Base-by-base conservation (phyloP, 2,888 invertebrate species). In the Cactoblastis cactorum region DNA sequence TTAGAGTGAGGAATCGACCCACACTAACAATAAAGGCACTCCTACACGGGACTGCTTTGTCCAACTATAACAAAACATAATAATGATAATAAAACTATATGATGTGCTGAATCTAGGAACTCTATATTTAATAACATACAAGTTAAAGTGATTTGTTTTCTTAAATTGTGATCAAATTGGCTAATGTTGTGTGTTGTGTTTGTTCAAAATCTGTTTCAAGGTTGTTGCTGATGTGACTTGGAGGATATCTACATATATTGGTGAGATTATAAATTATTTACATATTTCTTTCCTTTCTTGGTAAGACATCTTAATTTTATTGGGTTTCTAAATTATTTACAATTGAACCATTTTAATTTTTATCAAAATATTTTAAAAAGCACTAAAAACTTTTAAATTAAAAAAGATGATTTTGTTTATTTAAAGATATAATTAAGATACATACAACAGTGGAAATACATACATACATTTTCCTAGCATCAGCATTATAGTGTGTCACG, bases 21-120 rank as follows among this genome's bases (percentile, higher is more conserved):
- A 89, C 88, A 85, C 85, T 59, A 69, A 58, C 61, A 81, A 74
- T 87, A 83, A 80, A 80, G 56, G 64, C 65, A 80, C 83, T 80
- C 88, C 88, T 89, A 89, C 88, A 80, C 62, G 67, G 62, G 71
- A 74, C 66, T 77, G 66, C 76, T 76, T 72, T 69, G 69, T 67
- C 67, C 15, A 17, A 43, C 59, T 18, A 50, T 61, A 58, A 65
- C 58, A 68, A 73, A 68, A 60, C 66, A 63, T 62, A 66, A n/a
- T n/a, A n/a, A 77, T 78, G 71, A 64, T 57, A 74, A 65, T 61
- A 63, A 80, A 77, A 72, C 71, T 70, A 70, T 64, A 61, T 63
- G 61, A 69, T 66, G 66, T 65, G 63, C 56, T 58, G 58, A 58
- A 55, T 59, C 57, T 62, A 58, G 55, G 53, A 54, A 60, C 49